Evolutionary conservation across 2,113 vertebrate species (phyloP), one percentile per base, ranked within the genome.

Genomic region (Tenebrosternarchus preto): DNA sequence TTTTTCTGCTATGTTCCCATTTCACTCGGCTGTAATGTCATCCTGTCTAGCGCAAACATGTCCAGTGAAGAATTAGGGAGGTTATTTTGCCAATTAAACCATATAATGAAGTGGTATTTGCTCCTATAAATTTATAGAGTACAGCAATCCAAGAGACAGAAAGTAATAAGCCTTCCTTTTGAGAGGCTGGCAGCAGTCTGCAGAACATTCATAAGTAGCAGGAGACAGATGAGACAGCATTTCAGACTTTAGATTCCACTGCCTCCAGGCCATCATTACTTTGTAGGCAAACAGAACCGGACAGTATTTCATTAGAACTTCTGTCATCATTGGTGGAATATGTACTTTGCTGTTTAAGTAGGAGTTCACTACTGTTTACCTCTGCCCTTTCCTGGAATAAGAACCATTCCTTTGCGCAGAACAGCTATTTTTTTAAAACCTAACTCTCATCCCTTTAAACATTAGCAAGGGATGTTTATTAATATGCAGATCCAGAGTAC

Each of bases 11-110:
- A 12, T 50, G 7, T 50, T 33, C 56, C 31, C 68, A 29, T 22
- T 75, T 50, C 1, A 20, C 39, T 68, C 16, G n/a, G 24, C 68
- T 4, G 39, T 1, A 55, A 69, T 2, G 43, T 29, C 22, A 39
- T n/a, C 53, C 78, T 72, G 53, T 25, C 50, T 25, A 27, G 39
- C 22, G 61, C 77, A 61, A 77, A 77, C 68, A 61, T 29, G 33
- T 61, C 43, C 22, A n/a, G 67, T 20, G 43, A 76, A 46, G 50
- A 72, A 60, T 64, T 55, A 59, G 33, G 75, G 74, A 59, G 73
- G 83, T 84, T 77, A 80, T 80, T 80, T 80, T 73, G 74, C 78
- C 78, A 81, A 81, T 84, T 84, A 84, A 73, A 81, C 55, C 46
- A 66, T 72, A 84, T 81, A 81, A 84, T 81, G 83, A 84, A 84